Evolutionary conservation across 1,140 invertebrate species (phyloP).

Genomic region (Sogatella furcifera): DNA sequence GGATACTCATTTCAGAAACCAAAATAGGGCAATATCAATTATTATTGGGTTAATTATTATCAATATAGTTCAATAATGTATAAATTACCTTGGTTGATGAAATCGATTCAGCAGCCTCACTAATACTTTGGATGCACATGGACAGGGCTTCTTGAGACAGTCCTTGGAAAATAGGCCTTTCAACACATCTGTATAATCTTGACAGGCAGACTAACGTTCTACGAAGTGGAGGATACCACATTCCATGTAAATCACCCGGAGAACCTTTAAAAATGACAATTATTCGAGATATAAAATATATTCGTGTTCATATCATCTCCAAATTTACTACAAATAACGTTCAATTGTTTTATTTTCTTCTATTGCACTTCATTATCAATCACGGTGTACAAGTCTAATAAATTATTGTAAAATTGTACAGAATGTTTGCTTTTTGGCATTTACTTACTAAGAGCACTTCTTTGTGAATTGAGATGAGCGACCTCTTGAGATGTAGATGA

Average conservation of each 20-base stretch:
- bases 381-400: too few species aligned
- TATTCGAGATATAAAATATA: too few species aligned
- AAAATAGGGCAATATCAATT: too few species aligned
- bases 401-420: too few species aligned
- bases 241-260: slow-evolving; percentile 93
- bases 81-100: slow-evolving; percentile 46
- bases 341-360: too few species aligned
- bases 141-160: slow-evolving; percentile 90
- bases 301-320: too few species aligned
- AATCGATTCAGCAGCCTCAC: slow-evolving; percentile 61
- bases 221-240: slow-evolving; percentile 98
- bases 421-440: too few species aligned
- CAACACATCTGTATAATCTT: slow-evolving; percentile 88
- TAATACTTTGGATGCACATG: slow-evolving; percentile 83
- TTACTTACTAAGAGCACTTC: slow-evolving; percentile 15
- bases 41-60: not conserved
- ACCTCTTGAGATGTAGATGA: slow-evolving; percentile 54
- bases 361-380: too few species aligned
- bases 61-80: not conserved
- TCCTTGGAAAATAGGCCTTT: slow-evolving; percentile 90
- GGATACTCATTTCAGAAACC: too few species aligned
- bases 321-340: too few species aligned
- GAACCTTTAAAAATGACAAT: slow-evolving; percentile 41
- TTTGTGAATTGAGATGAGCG: slow-evolving; percentile 39
- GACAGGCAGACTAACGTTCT: slow-evolving; percentile 90